Evolutionary conservation across 2,797 vertebrate genomes (phyloP).

Genomic region (Rhinoraja longicauda): DNA sequence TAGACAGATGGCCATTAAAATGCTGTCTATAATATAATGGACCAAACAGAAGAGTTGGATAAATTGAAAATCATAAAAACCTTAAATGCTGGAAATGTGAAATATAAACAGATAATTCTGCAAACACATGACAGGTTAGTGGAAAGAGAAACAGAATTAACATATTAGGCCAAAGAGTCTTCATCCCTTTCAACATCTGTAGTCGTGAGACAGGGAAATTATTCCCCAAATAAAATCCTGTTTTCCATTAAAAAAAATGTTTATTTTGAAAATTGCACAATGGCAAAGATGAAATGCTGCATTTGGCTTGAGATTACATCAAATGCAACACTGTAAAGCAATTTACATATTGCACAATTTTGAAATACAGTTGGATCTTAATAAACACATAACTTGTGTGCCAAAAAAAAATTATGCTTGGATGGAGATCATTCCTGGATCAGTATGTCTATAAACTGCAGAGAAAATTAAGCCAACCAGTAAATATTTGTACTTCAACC

Average conservation of each 20-base stretch:
- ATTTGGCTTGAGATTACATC: constrained; percentile 34
- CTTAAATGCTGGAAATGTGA: too few relatives aligned
- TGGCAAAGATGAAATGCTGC: not conserved
- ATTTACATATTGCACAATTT: constrained; percentile 36
- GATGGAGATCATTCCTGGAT: constrained; percentile 30
- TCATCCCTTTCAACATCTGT: too few relatives aligned
- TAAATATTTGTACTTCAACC: constrained; percentile 36
- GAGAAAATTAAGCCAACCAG: constrained; percentile 34
- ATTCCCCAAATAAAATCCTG: not conserved
- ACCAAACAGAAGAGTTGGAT: not conserved
- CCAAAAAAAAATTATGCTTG: constrained; percentile 36
- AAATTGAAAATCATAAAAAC: not conserved
- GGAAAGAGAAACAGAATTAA: too few relatives aligned
- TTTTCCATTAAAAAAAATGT: not conserved
- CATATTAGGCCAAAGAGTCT: too few relatives aligned
- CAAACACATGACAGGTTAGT: too few relatives aligned
- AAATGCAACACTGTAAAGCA: constrained; percentile 34
- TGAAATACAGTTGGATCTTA: constrained; percentile 35
- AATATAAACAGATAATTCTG: too few relatives aligned
- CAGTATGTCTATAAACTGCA: constrained; percentile 32
- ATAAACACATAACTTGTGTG: constrained; percentile 20
- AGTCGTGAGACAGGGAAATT: too few relatives aligned
- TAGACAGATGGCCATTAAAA: not conserved
- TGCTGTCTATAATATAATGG: not conserved
- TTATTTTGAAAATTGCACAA: constrained; percentile 3